phyloP scores from a whole-genome alignment of 1,140 invertebrate species.

The Bombus difficillimus region DNA sequence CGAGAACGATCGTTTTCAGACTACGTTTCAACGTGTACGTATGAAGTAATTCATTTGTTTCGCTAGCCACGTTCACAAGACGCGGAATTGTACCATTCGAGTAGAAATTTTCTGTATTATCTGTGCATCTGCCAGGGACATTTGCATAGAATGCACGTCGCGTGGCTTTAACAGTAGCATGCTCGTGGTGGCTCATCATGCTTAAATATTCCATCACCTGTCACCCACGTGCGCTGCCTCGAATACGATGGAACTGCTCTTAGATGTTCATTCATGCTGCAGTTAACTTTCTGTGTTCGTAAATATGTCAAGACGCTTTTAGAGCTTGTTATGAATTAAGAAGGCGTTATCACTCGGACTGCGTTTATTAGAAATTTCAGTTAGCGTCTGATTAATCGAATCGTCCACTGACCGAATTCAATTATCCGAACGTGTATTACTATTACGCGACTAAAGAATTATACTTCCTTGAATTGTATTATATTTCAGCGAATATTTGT shows the following conservation, averaged over 20 bases:
- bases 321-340: not conserved
- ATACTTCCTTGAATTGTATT: too few species aligned
- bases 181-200: slow-evolving; percentile 60
- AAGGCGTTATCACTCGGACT: too few species aligned
- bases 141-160: slow-evolving; percentile 79
- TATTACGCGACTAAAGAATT: too few species aligned
- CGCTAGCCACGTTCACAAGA: too few species aligned
- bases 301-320: not conserved
- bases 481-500: too few species aligned
- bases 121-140: slow-evolving; percentile 62
- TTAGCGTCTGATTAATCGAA: too few species aligned
- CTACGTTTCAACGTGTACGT: too few species aligned
- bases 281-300: not conserved
- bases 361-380: too few species aligned
- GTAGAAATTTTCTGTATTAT: slow-evolving; percentile 62
- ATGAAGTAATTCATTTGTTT: not conserved
- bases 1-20: not conserved
- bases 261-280: slow-evolving; percentile 2
- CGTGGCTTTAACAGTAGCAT: slow-evolving; percentile 62
- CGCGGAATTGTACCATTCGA: not conserved
- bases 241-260: slow-evolving; percentile 7
- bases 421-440: too few species aligned
- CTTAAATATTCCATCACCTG: slow-evolving; percentile 79
- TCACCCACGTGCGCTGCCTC: slow-evolving; percentile 66
- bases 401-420: too few species aligned